Evolutionary conservation across 2,797 vertebrate genomes (phyloP).

Genomic region (Brachyrhaphis roseni): DNA sequence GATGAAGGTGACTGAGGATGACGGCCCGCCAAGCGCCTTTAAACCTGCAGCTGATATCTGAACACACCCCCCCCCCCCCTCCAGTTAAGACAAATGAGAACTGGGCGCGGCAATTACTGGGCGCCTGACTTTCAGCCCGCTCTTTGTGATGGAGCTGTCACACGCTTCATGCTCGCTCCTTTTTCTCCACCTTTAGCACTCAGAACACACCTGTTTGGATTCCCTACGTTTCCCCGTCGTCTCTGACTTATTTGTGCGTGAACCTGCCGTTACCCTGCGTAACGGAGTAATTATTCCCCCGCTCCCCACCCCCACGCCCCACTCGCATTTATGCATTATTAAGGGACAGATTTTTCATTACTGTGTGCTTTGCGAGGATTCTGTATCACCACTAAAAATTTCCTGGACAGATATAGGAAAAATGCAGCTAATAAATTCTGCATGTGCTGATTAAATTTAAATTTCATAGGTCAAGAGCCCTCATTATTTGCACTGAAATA

Average conservation of each 20-base stretch:
- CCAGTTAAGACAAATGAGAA: constrained; percentile 66
- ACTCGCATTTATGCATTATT: constrained; percentile 38
- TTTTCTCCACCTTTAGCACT: constrained; percentile 16
- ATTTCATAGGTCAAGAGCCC: constrained; percentile 77
- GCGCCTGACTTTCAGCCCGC: constrained; percentile 68
- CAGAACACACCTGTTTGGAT: not conserved
- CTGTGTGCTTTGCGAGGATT: constrained; percentile 21
- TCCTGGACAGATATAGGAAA: constrained; percentile 44
- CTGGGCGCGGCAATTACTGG: constrained; percentile 39
- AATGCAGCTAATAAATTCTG: constrained; percentile 75
- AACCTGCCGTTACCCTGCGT: not conserved
- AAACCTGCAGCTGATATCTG: constrained; percentile 65
- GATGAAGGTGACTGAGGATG: constrained; percentile 75
- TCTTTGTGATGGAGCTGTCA: constrained; percentile 61
- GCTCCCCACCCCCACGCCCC: not conserved
- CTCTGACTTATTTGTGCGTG: not conserved
- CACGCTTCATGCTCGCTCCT: constrained; percentile 39
- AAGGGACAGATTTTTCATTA: constrained; percentile 26
- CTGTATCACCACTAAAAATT: constrained; percentile 21
- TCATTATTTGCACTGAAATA: constrained; percentile 81
- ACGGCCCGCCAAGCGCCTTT: constrained; percentile 63
- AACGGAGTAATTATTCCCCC: not conserved
- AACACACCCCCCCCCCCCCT: constrained; percentile 48
- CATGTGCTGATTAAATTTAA: constrained; percentile 79
- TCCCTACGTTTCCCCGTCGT: constrained; percentile 7